These are phyloP conservation scores for Philereme vetulata DNA, from an alignment of 2,888 invertebrate genomes.

Conservation along the genomic window DNA sequence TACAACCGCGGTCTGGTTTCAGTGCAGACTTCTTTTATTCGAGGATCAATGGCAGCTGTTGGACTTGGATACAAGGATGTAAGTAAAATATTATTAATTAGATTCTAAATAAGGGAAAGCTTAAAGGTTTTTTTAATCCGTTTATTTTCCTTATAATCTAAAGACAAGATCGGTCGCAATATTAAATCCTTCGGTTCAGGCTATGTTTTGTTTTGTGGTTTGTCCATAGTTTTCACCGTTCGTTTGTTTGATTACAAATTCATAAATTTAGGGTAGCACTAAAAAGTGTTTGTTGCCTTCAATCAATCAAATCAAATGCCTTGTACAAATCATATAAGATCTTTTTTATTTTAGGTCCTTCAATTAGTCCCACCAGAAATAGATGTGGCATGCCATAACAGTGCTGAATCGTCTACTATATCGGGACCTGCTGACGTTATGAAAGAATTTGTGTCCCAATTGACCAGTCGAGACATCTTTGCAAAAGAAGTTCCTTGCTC, in stretches of 20 bases:
- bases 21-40: constrained; percentile 85
- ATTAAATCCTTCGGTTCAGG: too few species aligned
- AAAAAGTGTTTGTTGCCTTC: too few species aligned
- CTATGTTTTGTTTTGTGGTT: too few species aligned
- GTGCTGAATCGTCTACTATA: constrained; percentile 89
- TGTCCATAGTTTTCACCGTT: too few species aligned
- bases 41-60: constrained; percentile 94
- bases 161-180: too few species aligned
- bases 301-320: too few species aligned
- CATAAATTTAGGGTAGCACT: too few species aligned
- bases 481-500: constrained; percentile 82
- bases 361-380: constrained; percentile 83
- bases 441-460: constrained; percentile 77
- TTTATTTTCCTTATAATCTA: too few species aligned
- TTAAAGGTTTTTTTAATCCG: too few species aligned
- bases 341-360: constrained; percentile 40
- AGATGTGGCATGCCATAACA: constrained; percentile 91
- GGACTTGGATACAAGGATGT: constrained; percentile 84
- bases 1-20: constrained; percentile 90
- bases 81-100: constrained; percentile 20
- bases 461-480: constrained; percentile 63
- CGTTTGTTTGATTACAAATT: too few species aligned
- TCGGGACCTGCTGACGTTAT: constrained; percentile 88
- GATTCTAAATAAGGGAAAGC: background rate
- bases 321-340: background rate